These are phyloP conservation scores for Camponotus fellah DNA, from an alignment of 2,888 invertebrate genomes.

Conservation along the genomic window DNA sequence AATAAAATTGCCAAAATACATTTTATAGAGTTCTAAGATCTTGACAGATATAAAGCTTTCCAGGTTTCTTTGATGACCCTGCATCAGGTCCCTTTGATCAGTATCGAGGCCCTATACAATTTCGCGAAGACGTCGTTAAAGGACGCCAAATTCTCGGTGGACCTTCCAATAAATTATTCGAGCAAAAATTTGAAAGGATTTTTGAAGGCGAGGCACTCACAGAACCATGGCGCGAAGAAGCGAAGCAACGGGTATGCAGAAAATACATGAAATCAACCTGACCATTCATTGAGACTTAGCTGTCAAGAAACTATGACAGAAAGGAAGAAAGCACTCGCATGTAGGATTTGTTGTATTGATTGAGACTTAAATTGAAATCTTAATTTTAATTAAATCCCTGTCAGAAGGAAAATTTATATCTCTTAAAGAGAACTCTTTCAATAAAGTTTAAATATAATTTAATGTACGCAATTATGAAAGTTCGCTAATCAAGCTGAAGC, in stretches of 20 bases:
- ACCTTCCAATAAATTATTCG: conserved; percentile 85
- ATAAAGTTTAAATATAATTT: conserved; percentile 27
- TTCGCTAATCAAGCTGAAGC: neutral
- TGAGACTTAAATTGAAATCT: conserved; percentile 35
- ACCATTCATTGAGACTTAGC: neutral
- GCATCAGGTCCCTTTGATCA: conserved; percentile 73
- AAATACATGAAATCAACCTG: neutral
- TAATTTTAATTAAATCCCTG: conserved; percentile 26
- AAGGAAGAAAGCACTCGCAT: neutral
- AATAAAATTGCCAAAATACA: neutral
- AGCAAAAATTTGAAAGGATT: conserved; percentile 85
- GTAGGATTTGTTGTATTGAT: neutral
- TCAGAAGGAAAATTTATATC: neutral
- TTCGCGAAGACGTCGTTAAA: conserved; percentile 67
- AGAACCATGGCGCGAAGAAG: conserved; percentile 61
- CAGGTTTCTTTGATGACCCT: conserved; percentile 80
- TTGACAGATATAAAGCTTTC: neutral
- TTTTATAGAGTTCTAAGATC: neutral
- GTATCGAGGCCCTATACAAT: conserved; percentile 55
- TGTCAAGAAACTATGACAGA: neutral
- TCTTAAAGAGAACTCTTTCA: neutral
- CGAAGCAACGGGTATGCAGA: conserved; percentile 55
- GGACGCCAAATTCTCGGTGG: conserved; percentile 74
- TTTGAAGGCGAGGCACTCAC: conserved; percentile 85
- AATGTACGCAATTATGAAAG: neutral